Percentiles rank a stretch among this genome's conserved stretches.
These are phyloP conservation scores for Phrynosoma platyrhinos DNA, from an alignment of 2,113 vertebrate species.

Conservation along the genomic window DNA sequence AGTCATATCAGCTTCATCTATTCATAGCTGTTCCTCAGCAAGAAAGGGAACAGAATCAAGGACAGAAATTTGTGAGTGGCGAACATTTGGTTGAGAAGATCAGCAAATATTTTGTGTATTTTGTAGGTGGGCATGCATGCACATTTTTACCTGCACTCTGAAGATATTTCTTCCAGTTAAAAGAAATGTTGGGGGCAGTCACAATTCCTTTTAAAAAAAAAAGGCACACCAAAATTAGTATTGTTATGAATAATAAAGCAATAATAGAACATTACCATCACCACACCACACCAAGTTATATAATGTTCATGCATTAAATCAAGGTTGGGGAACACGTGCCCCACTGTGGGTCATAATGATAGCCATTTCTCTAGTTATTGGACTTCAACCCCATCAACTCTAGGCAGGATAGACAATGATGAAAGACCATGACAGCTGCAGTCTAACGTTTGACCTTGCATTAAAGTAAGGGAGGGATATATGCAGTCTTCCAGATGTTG, in stretches of 20 bases:
- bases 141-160: conserved; percentile 82
- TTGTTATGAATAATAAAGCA: background rate
- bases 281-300: background rate
- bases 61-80: background rate
- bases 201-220: conserved; percentile 81
- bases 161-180: conserved; percentile 88
- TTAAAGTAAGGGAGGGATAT: too few relatives aligned
- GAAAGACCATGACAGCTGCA: too few relatives aligned
- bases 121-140: background rate
- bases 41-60: background rate
- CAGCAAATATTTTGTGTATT: background rate
- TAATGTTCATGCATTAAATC: background rate
- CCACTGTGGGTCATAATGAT: too few relatives aligned
- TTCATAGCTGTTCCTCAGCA: background rate
- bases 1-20: too few relatives aligned
- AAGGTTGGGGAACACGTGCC: background rate
- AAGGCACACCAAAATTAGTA: background rate
- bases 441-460: too few relatives aligned
- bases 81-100: background rate
- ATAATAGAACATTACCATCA: too few relatives aligned
- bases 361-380: too few relatives aligned
- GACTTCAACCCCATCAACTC: too few relatives aligned
- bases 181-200: conserved; percentile 75
- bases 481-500: too few relatives aligned
- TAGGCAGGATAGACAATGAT: too few relatives aligned